Conservation (phyloP, 1,140 invertebrate genomes). For the Megalonaias nervosa region DNA sequence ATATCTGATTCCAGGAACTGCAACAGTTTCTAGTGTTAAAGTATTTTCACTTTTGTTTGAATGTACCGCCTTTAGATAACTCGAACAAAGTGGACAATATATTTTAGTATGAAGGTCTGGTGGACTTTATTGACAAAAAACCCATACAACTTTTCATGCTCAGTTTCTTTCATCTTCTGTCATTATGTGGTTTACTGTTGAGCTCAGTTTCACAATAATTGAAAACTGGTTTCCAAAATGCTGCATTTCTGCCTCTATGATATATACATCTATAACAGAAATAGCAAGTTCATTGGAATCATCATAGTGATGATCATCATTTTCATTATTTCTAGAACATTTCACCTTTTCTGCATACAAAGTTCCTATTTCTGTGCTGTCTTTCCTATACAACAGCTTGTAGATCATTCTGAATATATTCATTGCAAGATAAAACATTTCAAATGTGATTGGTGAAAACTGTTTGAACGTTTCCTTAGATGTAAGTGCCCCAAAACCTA, state of each 20-base stretch:
- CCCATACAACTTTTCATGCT: no score
- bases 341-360: not conserved
- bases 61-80: no score
- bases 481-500: not conserved
- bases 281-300: not conserved
- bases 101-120: no score
- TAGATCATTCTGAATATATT: not conserved
- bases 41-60: no score
- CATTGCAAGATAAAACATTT: conserved; percentile 10
- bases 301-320: conserved; percentile 16
- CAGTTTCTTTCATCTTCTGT: not conserved
- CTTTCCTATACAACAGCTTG: not conserved
- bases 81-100: no score
- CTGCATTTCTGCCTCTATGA: not conserved
- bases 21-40: no score
- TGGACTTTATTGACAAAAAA: no score
- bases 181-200: not conserved
- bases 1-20: no score
- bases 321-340: not conserved
- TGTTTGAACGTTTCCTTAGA: not conserved
- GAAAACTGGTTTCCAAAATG: not conserved
- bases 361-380: not conserved
- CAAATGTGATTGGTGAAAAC: conserved; percentile 5
- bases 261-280: not conserved
- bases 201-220: not conserved